Evolutionary conservation across 92 coral and sea anemone genomes (phyloP).

Genomic region (Micromussa lordhowensis): DNA sequence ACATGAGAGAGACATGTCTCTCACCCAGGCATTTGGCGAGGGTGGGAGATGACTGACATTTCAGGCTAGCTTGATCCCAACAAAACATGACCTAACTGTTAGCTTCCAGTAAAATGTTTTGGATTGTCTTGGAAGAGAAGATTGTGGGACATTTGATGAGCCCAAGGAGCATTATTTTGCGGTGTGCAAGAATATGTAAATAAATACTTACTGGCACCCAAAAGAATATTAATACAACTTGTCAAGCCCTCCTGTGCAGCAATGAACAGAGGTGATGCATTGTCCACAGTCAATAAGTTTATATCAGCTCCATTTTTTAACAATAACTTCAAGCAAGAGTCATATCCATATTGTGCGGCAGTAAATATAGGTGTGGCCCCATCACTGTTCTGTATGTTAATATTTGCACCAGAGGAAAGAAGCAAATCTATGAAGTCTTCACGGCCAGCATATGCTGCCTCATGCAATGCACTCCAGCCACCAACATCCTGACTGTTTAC

Average conservation of each 20-base stretch:
- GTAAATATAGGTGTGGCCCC: conserved; percentile 80
- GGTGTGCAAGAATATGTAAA: background rate
- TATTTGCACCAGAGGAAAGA: conserved; percentile 50
- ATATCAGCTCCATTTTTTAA: conserved; percentile 59
- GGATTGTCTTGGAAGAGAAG: background rate
- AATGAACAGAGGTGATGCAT: conserved; percentile 78
- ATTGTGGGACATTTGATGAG: background rate
- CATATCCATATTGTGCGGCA: conserved; percentile 79
- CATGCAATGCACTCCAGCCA: conserved; percentile 87
- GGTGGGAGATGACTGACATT: too few relatives aligned
- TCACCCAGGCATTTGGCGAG: too few relatives aligned
- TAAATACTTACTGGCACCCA: conserved; percentile 65
- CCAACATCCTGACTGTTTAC: conserved; percentile 78
- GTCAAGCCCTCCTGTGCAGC: conserved; percentile 83
- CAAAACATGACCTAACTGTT: too few relatives aligned
- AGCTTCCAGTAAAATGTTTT: too few relatives aligned
- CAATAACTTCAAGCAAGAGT: conserved; percentile 60
- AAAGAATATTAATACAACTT: conserved; percentile 56
- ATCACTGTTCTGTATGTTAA: conserved; percentile 76
- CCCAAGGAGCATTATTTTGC: background rate
- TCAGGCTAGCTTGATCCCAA: too few relatives aligned
- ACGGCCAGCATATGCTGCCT: conserved; percentile 79
- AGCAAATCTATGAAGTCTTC: conserved; percentile 43
- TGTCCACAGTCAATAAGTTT: conserved; percentile 62
- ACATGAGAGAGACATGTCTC: too few relatives aligned